Percentiles rank a stretch among this genome's conserved stretches.
These are phyloP conservation scores for Lophius americanus DNA, from an alignment of 2,797 vertebrate species.

Conservation along the genomic window DNA sequence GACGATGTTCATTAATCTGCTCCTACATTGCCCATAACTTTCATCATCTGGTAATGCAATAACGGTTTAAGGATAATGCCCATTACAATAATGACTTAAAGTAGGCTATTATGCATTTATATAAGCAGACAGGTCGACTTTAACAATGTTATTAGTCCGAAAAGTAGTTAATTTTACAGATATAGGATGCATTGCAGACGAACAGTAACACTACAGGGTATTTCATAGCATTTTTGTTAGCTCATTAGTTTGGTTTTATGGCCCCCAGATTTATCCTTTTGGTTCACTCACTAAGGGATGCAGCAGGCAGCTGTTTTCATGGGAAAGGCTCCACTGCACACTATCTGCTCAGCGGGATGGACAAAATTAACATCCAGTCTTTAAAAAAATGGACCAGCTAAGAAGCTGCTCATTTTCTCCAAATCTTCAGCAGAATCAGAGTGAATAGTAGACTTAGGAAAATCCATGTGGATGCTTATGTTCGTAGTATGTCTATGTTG, in stretches of 20 bases:
- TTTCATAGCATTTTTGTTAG: neutral
- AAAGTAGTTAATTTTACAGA: slow-evolving; percentile 9
- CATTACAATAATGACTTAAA: neutral
- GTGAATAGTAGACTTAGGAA: neutral
- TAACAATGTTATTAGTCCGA: slow-evolving; percentile 1
- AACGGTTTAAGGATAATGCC: slow-evolving; percentile 8
- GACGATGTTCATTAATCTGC: slow-evolving; percentile 22
- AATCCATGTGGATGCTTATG: neutral
- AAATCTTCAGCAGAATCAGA: neutral
- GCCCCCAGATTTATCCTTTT: neutral
- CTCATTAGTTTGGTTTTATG: neutral
- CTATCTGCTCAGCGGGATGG: neutral
- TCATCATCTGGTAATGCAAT: slow-evolving; percentile 27
- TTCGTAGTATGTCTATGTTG: neutral
- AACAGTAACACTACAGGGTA: neutral
- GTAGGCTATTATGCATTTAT: neutral
- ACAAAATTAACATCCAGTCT: neutral
- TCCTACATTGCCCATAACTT: neutral
- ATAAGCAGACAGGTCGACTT: neutral
- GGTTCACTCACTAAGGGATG: neutral
- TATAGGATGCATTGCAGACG: neutral
- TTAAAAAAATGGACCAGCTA: neutral
- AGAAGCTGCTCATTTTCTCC: neutral
- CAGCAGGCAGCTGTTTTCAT: neutral
- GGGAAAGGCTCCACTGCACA: neutral